phyloP scores from a whole-genome alignment of 2,888 invertebrate genomes.

The Pristionchus exspectatus region DNA sequence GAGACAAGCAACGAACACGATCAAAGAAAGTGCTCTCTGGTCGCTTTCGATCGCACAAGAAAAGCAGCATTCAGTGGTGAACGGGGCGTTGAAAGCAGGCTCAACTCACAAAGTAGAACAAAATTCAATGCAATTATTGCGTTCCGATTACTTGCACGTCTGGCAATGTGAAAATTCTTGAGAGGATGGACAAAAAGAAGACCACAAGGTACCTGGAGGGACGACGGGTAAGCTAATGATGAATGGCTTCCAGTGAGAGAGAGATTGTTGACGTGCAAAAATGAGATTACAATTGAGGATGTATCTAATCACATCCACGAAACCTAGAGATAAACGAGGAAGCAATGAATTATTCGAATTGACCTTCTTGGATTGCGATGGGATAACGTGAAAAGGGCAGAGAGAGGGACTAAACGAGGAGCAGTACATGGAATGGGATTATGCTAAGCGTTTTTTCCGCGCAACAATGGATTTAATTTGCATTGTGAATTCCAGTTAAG shows the following conservation, averaged over 20 bases:
- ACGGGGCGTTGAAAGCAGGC: too few species aligned
- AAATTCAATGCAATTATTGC: too few species aligned
- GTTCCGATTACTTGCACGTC: too few species aligned
- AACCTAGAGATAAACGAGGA: background rate
- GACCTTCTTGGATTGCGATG: background rate
- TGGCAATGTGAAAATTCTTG: background rate
- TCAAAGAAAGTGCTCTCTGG: constrained; percentile 39
- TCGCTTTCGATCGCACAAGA: background rate
- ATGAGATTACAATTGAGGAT: background rate
- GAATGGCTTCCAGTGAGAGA: constrained; percentile 1
- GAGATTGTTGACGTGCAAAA: constrained; percentile 14
- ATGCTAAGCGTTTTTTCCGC: constrained; percentile 39
- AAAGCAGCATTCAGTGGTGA: background rate
- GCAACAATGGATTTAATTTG: constrained; percentile 29
- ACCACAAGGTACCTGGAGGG: background rate
- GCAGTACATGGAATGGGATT: constrained; percentile 33
- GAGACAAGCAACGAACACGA: constrained; percentile 40
- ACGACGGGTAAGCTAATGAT: background rate
- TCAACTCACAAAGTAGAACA: too few species aligned
- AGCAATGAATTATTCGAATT: background rate
- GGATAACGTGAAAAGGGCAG: constrained; percentile 4
- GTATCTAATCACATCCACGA: background rate
- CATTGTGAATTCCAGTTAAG: background rate
- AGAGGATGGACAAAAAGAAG: background rate
- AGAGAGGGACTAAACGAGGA: background rate